phyloP scores from a whole-genome alignment of 2,888 invertebrate genomes.

The Leptinotarsa rubiginosa region DNA sequence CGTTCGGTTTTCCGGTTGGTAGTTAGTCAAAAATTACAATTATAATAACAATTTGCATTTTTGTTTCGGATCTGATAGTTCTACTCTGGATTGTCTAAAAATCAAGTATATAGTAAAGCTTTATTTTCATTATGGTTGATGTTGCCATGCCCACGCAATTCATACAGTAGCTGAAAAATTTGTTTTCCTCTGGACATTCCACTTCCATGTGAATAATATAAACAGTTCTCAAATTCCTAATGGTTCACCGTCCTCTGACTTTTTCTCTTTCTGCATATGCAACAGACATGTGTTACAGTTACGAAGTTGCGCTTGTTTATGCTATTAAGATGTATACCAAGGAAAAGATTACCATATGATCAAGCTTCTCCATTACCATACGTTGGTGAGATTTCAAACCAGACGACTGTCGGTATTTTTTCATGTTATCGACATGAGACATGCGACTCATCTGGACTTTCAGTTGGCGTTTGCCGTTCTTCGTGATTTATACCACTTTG shows the following conservation, averaged over 20 bases:
- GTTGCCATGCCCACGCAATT: too few relatives aligned
- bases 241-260: constrained; percentile 10
- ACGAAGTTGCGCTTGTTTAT: constrained; percentile 15
- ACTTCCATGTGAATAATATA: not conserved
- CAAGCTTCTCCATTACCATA: constrained; percentile 25
- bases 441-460: constrained; percentile 30
- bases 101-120: too few relatives aligned
- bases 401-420: constrained; percentile 48
- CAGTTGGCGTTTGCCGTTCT: constrained; percentile 1
- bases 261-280: constrained; percentile 21
- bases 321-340: constrained; percentile 9
- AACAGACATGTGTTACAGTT: constrained; percentile 29
- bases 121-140: too few relatives aligned
- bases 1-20: too few relatives aligned
- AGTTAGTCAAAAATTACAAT: too few relatives aligned
- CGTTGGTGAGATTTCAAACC: constrained; percentile 27
- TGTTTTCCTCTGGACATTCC: not conserved
- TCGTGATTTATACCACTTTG: constrained; percentile 17
- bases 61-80: too few relatives aligned
- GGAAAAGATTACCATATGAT: constrained; percentile 9
- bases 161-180: not conserved
- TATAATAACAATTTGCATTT: too few relatives aligned
- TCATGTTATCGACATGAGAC: constrained; percentile 50
- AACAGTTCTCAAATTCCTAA: constrained; percentile 8
- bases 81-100: too few relatives aligned